These are phyloP conservation scores for Campylorhamphus procurvoides DNA, from an alignment of 2,113 vertebrate genomes.

Conservation along the genomic window DNA sequence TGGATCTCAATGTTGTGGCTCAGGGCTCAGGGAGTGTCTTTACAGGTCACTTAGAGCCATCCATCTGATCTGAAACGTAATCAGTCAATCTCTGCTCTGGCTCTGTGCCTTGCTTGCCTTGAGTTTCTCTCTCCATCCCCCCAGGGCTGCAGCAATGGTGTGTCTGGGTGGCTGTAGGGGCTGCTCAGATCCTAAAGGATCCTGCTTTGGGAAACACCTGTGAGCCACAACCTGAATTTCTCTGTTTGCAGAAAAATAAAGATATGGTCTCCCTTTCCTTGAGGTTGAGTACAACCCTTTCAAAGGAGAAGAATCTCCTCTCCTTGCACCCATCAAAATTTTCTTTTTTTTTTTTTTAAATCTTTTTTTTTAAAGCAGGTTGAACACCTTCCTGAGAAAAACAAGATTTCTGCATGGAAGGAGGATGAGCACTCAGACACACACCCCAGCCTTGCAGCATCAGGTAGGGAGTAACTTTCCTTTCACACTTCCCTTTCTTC, in stretches of 20 bases:
- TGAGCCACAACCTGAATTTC: neutral
- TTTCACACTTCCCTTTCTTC: neutral
- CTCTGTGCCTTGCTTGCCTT: neutral
- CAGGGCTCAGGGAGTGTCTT: slow-evolving; percentile 71
- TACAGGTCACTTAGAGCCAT: slow-evolving; percentile 79
- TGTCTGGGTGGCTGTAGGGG: neutral
- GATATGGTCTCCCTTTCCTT: neutral
- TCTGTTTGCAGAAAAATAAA: neutral
- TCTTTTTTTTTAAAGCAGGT: neutral
- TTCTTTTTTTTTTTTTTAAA: neutral
- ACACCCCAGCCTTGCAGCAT: neutral
- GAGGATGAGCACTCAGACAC: neutral
- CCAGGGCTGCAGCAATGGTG: neutral
- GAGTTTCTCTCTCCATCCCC: slow-evolving; percentile 23
- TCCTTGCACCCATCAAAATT: neutral
- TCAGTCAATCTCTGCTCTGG: slow-evolving; percentile 69
- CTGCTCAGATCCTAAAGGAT: neutral
- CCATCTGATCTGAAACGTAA: slow-evolving; percentile 74
- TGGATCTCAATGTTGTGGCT: slow-evolving; percentile 69
- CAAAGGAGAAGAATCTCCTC: neutral
- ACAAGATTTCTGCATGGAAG: neutral
- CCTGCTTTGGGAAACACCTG: neutral
- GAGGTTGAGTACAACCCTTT: neutral
- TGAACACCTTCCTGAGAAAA: neutral
- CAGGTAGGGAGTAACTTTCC: neutral